Base-by-base conservation (phyloP, 2,797 vertebrate species). In the Syngnathus acus region DNA sequence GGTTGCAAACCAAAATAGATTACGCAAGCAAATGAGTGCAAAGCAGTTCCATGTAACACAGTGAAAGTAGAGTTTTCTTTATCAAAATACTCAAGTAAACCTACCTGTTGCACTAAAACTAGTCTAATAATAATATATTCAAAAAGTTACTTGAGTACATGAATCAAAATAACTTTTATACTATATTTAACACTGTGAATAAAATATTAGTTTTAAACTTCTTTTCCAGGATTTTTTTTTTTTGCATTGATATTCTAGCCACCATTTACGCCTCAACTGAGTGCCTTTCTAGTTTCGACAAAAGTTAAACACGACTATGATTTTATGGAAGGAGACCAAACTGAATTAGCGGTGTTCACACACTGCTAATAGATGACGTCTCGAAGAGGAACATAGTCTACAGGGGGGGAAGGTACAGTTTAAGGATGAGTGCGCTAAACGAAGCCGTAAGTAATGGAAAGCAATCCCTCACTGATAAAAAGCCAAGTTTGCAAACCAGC, bases 401-500 rank as follows among this genome's bases (percentile, higher is more conserved):
- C 16, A 39, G 8, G 26, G 17, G 17, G 11, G 45, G 51, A 11
- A 11, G 26, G 26, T 40, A 43, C 59, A 70, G 48, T 59, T 51
- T 32, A 47, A 65, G 54, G 62, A 16, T 45, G 63, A 45, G 6
- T 6, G 60, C 54, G 53, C 73, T 68, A 83, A 75, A 86, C 84
- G 57, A 78, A 85, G 72, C 78, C 71, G 9, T 78, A 78, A 76
- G 76, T 81, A 73, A 65, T 63, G 64, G 70, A 72, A 75, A 74
- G 74, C 53, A 65, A 75, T 68, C 68, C 67, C 37, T 65, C 39
- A 6, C 73, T 80, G 73, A 83, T 81, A 74, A 82, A 82, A 80
- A 79, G 60, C 64, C 50, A 78, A 74, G 72, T 82, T 80, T 84
- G 72, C 78, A 81, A 80, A 82, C 57, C 68, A 74, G 68, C 79